Base-by-base conservation (phyloP, 2,797 vertebrate genomes). In the Cossypha dichroa region DNA sequence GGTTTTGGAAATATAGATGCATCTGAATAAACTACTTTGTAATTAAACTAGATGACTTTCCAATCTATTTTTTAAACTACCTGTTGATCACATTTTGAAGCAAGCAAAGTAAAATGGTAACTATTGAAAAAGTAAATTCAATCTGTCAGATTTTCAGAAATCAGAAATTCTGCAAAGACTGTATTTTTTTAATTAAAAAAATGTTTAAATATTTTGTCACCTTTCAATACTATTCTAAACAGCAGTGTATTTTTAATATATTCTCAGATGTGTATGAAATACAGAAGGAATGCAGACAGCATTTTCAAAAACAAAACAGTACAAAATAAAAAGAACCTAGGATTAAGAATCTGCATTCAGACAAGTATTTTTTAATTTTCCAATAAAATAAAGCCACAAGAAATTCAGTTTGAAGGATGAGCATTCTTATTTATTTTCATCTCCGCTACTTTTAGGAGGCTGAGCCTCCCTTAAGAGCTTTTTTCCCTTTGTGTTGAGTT, bases 401-500 rank as follows among this genome's bases (percentile, higher is more conserved):
- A 56, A 90, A 34, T 59, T 46, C 26, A 7, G 4, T 67, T 19
- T 78, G 51, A 86, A 66, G 5, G 17, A 62, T 19, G 26, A 38
- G 9, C 9, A 56, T 56, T 79, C 45, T 45, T 70, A 67, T 17
- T 81, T 70, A 23, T 60, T 92, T 77, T 69, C 2, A 48, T 33
- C 7, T 64, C 17, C 6, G 2, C 31, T 68, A 20, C 23, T 75
- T 90, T 75, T 28, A 68, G 34, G 64, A 78, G 11, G 31, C 11
- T 52, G 28, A 78, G 6, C 12, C 38, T 48, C 19, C 10, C 22
- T 62, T 7, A 5, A 17, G 34, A 68, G 21, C 6, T 4, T 51
- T 64, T 55, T 28, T 12, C 5, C 21, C 15, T 49, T 56, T 16
- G 11, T 3, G 8, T 2, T 55, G 15, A 7, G 0, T 0, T 62